Evolutionary conservation across 2,113 vertebrate species (phyloP), one percentile per base, ranked within the genome.

Genomic region (Hippopotamus amphibius): DNA sequence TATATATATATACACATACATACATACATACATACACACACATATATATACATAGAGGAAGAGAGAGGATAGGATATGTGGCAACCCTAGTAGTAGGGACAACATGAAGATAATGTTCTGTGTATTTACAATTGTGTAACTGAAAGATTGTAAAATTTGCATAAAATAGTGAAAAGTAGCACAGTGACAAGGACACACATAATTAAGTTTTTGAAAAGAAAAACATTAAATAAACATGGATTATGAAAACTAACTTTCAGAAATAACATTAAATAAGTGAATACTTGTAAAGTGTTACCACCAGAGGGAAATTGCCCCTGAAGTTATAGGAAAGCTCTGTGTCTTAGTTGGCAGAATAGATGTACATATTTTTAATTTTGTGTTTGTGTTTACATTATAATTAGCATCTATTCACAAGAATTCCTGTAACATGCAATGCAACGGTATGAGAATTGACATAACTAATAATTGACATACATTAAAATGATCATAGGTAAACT

Each of bases 71-170:
- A 57, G 22, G 15, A 9, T 46, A 5, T 68, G 12, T 63, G 46
- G 5, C 19, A 92, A 48, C 14, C 21, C 57, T 16, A 48, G 13
- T 68, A 74, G 61, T 91, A 95, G 6, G 92, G 24, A 9, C 30
- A 97, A 21, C 33, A 81, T 95, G n/a, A 82, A 90, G 57, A 88
- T n/a, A 0, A 46, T 93, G 79, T 97, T 96, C 22, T 15, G 30
- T 82, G 37, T 61, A 48, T 13, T 65, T 97, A n/a, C 84, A 72
- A 86, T 87, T 90, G 57, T 94, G 68, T 97, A 82, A 87, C 48
- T 93, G 81, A 59, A 93, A 61, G 74, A 88, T 55, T 87, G 7
- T 94, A 59, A 66, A 69, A 43, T 26, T 48, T 80, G 4, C 93
- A 91, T 82, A 53, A 93, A 93, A 90, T 57, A 53, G 19, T 77